Conservation (phyloP, 92 coral and sea anemone species). For the Actinostola sp. region DNA sequence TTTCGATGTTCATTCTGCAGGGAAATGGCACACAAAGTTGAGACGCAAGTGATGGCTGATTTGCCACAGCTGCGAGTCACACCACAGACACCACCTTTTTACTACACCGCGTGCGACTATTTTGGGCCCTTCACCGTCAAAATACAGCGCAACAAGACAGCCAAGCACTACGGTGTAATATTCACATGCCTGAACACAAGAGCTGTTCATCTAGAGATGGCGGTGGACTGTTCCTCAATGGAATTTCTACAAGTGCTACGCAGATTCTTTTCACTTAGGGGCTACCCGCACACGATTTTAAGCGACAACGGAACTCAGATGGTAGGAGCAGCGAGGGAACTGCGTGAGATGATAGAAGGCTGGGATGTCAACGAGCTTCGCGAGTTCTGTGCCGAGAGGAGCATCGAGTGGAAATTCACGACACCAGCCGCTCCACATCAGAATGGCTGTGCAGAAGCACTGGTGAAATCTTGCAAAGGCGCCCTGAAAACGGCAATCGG, state of each 20-base stretch:
- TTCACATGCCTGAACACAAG: background rate
- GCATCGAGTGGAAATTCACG: constrained; percentile 46
- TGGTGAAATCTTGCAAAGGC: constrained; percentile 27
- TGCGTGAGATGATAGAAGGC: constrained; percentile 40
- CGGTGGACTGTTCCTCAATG: background rate
- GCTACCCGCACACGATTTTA: constrained; percentile 16
- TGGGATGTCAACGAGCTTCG: constrained; percentile 7
- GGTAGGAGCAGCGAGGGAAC: constrained; percentile 6
- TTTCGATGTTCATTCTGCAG: constrained; percentile 13
- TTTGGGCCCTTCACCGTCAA: background rate
- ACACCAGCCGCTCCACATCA: too few relatives aligned
- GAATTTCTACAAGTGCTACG: background rate
- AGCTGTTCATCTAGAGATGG: background rate
- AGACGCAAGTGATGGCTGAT: constrained; percentile 16
- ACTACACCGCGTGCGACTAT: background rate
- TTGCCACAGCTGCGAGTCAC: constrained; percentile 20
- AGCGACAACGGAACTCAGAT: constrained; percentile 54
- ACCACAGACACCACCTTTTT: constrained; percentile 17
- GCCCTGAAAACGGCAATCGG: constrained; percentile 47
- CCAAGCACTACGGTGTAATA: too few relatives aligned
- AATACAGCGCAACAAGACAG: constrained; percentile 18
- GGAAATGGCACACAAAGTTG: background rate
- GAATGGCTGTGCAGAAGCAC: constrained; percentile 39
- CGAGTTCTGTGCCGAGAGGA: constrained; percentile 44
- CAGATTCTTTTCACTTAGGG: background rate